Conservation (phyloP, 2,113 vertebrate species). For the Cyanoderma ruficeps region DNA sequence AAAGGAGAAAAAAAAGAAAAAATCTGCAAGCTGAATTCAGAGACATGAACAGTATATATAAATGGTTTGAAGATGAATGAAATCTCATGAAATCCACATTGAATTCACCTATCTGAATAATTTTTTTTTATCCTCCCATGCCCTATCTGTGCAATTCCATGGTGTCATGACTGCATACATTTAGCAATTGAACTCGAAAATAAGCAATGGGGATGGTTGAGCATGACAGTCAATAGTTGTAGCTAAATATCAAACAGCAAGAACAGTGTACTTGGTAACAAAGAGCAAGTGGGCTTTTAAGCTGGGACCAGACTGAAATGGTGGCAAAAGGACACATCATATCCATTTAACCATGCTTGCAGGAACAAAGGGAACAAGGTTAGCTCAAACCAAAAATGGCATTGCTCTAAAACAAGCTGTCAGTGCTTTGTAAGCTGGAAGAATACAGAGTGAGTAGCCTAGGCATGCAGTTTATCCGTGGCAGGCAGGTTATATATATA, state of each 20-base stretch:
- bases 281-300: constrained; percentile 68
- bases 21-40: constrained; percentile 71
- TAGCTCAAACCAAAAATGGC: constrained; percentile 77
- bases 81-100: constrained; percentile 90
- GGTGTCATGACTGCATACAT: constrained; percentile 76
- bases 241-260: constrained; percentile 65
- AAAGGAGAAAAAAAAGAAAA: not conserved
- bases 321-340: constrained; percentile 71
- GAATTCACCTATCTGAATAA: constrained; percentile 67
- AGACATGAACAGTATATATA: constrained; percentile 72
- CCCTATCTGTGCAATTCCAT: constrained; percentile 74
- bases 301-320: constrained; percentile 59
- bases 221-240: constrained; percentile 56
- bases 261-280: constrained; percentile 62
- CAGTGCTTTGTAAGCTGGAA: constrained; percentile 70
- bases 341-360: constrained; percentile 88
- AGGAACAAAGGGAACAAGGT: constrained; percentile 73
- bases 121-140: constrained; percentile 69
- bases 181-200: constrained; percentile 66
- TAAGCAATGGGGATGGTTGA: constrained; percentile 68
- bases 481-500: constrained; percentile 78
- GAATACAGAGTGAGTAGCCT: constrained; percentile 83
- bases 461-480: constrained; percentile 88
- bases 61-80: constrained; percentile 84
- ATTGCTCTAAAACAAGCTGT: constrained; percentile 77